Evolutionary conservation across 2,113 vertebrate species (phyloP).

Genomic region (Chinchilla lanigera): DNA sequence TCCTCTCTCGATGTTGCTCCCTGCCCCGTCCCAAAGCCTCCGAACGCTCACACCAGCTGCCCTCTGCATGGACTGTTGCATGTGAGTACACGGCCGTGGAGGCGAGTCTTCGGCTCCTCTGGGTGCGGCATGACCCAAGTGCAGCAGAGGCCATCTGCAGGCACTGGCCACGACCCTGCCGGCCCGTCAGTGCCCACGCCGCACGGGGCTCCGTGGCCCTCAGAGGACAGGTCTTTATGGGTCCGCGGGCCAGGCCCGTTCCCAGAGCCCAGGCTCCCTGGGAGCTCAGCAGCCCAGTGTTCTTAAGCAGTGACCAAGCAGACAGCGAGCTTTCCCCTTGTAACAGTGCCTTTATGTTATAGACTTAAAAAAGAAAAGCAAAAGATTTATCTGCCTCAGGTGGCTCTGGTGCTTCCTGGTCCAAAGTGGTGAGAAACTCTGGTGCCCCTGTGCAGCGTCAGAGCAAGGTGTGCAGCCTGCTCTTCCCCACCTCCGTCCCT

Average conservation of each 20-base stretch:
- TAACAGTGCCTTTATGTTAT: slow-evolving; percentile 44
- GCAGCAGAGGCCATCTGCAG: slow-evolving; percentile 87
- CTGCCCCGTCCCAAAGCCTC: slow-evolving; percentile 88
- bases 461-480: not conserved
- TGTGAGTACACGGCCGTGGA: slow-evolving; percentile 94
- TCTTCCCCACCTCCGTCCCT: not conserved
- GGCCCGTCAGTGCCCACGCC: slow-evolving; percentile 68
- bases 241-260: not conserved
- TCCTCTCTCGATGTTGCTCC: slow-evolving; percentile 55
- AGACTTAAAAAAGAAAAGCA: not conserved
- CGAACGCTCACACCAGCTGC: slow-evolving; percentile 90
- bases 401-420: slow-evolving; percentile 51
- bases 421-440: slow-evolving; percentile 26
- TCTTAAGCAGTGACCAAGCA: not conserved
- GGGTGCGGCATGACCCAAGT: slow-evolving; percentile 92
- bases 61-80: slow-evolving; percentile 98
- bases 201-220: slow-evolving; percentile 64
- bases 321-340: not conserved
- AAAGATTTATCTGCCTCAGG: slow-evolving; percentile 42
- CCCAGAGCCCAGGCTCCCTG: not conserved
- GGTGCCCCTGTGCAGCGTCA: not conserved
- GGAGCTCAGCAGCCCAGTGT: not conserved
- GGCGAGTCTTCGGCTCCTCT: slow-evolving; percentile 89
- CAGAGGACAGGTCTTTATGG: not conserved
- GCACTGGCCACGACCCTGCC: slow-evolving; percentile 83